Evolutionary conservation across 2,797 vertebrate species (phyloP), one percentile per base, ranked within the genome.

Genomic region (Spinus pinus): DNA sequence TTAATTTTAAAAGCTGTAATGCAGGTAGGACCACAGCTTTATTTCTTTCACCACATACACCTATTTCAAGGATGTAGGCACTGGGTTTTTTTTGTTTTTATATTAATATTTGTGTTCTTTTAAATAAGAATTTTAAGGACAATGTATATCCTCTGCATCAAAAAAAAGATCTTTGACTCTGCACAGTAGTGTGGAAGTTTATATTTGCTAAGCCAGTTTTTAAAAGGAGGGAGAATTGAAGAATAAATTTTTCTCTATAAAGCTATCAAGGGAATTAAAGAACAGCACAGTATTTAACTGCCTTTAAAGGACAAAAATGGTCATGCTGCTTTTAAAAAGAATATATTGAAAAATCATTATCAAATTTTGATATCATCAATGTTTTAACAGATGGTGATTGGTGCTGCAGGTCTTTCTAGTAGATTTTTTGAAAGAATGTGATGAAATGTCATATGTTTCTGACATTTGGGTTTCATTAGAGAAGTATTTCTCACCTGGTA

Each of bases 401-500:
- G 9, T 75, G 35, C 50, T 77, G 25, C 41, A 89, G 46, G 22
- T 82, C 50, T 57, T 94, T 73, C 53, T 89, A 89, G 24, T 7
- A 86, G 44, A 62, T 33, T 61, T 92, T 90, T 69, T 53, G 2
- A 82, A 94, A 57, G 39, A 91, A 85, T 24, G 23, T 82, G 78
- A 86, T 87, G 71, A 93, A 90, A 82, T 74, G 54, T 73, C 71
- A 30, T 86, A 65, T 70, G 31, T 37, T 93, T 95, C 73, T 94
- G 67, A 74, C 61, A 87, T 91, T 94, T 88, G 58, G 33, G 51
- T 96, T 92, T 88, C 64, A 71, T 92, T 90, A 89, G 37, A 80
- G 46, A 73, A 82, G 31, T 81, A 64, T 91, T 93, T 85, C n/a
- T 95, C 81, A 96, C 74, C 71, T 82, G 71, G 72, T 91, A 42